Evolutionary conservation across 2,888 invertebrate species (phyloP).

Genomic region (Plusia festucae): DNA sequence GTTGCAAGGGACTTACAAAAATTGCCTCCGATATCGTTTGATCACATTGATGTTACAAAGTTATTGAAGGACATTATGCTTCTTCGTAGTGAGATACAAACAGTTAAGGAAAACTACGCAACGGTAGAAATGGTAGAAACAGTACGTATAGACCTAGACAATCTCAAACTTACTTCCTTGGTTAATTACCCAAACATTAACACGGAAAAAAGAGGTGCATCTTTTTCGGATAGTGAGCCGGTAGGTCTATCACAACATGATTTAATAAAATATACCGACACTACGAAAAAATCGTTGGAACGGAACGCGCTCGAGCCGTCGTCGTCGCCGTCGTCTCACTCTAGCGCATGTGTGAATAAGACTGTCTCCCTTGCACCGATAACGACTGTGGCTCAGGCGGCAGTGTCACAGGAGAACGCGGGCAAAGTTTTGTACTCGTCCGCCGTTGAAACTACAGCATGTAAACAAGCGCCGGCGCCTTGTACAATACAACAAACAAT

Average conservation of each 20-base stretch:
- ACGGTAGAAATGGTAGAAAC: conserved; percentile 14
- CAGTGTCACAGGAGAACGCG: too few relatives aligned
- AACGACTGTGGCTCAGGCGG: background rate
- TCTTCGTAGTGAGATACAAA: conserved; percentile 1
- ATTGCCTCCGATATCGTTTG: background rate
- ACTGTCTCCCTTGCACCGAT: conserved; percentile 9
- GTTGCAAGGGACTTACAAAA: conserved; percentile 3
- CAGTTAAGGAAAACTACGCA: conserved; percentile 5
- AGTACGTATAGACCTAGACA: conserved; percentile 13
- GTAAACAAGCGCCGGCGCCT: conserved; percentile 8
- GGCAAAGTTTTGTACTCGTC: too few relatives aligned
- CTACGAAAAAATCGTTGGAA: conserved; percentile 6
- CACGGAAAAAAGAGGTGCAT: conserved; percentile 7
- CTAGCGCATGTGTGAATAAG: background rate
- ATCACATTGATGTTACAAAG: conserved; percentile 1
- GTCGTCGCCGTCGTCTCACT: conserved; percentile 2
- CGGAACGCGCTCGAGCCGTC: conserved; percentile 6
- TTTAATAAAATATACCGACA: conserved; percentile 5
- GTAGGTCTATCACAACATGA: conserved; percentile 5
- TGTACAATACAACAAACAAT: conserved; percentile 3
- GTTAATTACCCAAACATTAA: conserved; percentile 7
- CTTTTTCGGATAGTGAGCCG: conserved; percentile 7
- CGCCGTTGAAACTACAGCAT: too few relatives aligned
- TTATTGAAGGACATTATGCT: conserved; percentile 6
- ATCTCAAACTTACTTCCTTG: conserved; percentile 11